phyloP scores from a whole-genome alignment of 2,888 invertebrate species.

The Didymodactylos carnosus region DNA sequence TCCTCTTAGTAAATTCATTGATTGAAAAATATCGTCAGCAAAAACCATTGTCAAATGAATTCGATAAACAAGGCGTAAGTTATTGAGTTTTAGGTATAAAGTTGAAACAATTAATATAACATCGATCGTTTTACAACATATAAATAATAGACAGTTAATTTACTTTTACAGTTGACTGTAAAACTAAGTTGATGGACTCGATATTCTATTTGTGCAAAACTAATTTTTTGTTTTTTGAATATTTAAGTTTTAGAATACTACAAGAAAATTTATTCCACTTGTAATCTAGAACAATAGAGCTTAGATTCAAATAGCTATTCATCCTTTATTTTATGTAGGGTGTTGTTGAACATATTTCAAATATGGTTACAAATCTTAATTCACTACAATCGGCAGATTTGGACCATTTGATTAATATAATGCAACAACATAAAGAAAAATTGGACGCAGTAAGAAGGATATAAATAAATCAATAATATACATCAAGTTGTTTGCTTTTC shows the following conservation, averaged over 20 bases:
- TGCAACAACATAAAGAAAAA: neutral
- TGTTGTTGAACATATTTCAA: neutral
- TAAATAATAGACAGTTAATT: too few relatives aligned
- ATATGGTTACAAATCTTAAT: neutral
- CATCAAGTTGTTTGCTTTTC: slow-evolving; percentile 4
- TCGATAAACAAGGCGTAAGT: slow-evolving; percentile 17
- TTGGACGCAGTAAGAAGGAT: neutral
- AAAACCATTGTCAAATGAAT: slow-evolving; percentile 16
- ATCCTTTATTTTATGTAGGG: neutral
- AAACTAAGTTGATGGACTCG: too few relatives aligned
- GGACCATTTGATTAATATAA: neutral
- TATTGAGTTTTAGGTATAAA: slow-evolving; percentile 6
- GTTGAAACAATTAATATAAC: too few relatives aligned
- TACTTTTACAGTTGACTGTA: too few relatives aligned
- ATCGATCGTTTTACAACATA: too few relatives aligned
- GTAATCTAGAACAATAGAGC: too few relatives aligned
- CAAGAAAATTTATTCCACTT: too few relatives aligned
- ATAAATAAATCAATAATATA: neutral
- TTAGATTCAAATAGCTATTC: too few relatives aligned
- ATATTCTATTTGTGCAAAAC: too few relatives aligned
- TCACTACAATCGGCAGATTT: neutral
- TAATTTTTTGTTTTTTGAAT: too few relatives aligned
- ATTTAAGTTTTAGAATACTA: too few relatives aligned
- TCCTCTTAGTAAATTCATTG: slow-evolving; percentile 52
- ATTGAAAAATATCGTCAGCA: slow-evolving; percentile 45